A percentile compares a stretch with the other conserved stretches of the same genome.
phyloP scores from a whole-genome alignment of 2,113 vertebrate genomes.

The Marcusenius ussheri region DNA sequence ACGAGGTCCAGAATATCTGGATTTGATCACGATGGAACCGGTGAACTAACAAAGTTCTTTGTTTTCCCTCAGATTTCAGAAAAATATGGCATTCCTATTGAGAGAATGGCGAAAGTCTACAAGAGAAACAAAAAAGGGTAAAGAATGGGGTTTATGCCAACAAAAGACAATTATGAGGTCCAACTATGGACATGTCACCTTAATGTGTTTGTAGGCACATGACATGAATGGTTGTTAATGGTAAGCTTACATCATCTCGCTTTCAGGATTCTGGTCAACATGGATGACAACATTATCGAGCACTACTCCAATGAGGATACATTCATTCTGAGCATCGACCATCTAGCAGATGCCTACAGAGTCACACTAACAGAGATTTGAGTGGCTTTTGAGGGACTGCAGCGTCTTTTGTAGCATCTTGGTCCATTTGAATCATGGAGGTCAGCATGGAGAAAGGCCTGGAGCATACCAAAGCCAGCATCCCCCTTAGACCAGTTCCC shows the following conservation, averaged over 20 bases:
- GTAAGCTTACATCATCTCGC: background rate
- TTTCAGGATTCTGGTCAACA: slow-evolving; percentile 90
- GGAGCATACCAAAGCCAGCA: background rate
- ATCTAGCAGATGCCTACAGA: slow-evolving; percentile 78
- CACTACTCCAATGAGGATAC: slow-evolving; percentile 97
- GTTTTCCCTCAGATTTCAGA: slow-evolving; percentile 76
- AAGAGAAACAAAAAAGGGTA: slow-evolving; percentile 99
- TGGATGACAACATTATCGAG: slow-evolving; percentile 97
- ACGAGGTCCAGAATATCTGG: background rate
- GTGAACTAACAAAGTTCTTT: background rate
- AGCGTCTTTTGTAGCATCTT: background rate
- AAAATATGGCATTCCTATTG: slow-evolving; percentile 81
- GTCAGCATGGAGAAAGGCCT: background rate
- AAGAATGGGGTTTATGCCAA: slow-evolving; percentile 37
- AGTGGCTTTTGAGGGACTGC: slow-evolving; percentile 17
- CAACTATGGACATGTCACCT: background rate
- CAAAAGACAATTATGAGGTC: background rate
- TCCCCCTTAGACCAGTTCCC: background rate
- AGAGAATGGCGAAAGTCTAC: slow-evolving; percentile 91
- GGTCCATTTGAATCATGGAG: background rate
- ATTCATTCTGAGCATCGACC: slow-evolving; percentile 89
- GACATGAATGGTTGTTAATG: background rate
- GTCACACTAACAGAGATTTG: slow-evolving; percentile 84
- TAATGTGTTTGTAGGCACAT: background rate
- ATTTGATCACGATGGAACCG: background rate